A percentile compares a stretch with the other conserved stretches of the same genome.
Conservation (phyloP, 1,140 invertebrate genomes). For the Brachionus koreanus region DNA sequence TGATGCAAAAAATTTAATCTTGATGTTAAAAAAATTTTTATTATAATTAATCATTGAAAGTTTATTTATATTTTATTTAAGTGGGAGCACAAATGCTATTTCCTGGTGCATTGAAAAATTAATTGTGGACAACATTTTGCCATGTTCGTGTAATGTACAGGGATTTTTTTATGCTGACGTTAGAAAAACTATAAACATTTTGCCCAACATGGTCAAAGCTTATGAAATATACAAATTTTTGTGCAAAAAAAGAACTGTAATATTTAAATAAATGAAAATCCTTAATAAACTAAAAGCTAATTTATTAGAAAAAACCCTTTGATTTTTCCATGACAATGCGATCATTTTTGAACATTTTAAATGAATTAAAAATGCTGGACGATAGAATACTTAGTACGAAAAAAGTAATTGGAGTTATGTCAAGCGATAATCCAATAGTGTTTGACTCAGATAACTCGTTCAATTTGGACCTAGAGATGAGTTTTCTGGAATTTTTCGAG, state of each 20-base stretch:
- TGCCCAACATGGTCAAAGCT: slow-evolving; percentile 53
- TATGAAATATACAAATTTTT: slow-evolving; percentile 54
- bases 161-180: slow-evolving; percentile 54
- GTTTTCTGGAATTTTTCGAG: slow-evolving; percentile 58
- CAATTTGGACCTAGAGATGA: slow-evolving; percentile 58
- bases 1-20: too few species aligned
- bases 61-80: slow-evolving; percentile 2
- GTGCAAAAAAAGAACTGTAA: slow-evolving; percentile 50
- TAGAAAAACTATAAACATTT: slow-evolving; percentile 53
- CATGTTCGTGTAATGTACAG: slow-evolving; percentile 53
- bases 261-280: neutral
- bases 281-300: too few species aligned
- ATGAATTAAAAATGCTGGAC: slow-evolving; percentile 56
- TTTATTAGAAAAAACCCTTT: slow-evolving; percentile 51
- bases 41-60: too few species aligned
- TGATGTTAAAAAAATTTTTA: too few species aligned
- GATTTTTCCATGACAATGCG: slow-evolving; percentile 56
- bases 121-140: slow-evolving; percentile 53
- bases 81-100: slow-evolving; percentile 48
- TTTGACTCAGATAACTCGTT: slow-evolving; percentile 53
- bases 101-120: slow-evolving; percentile 53
- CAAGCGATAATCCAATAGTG: slow-evolving; percentile 53
- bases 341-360: slow-evolving; percentile 49
- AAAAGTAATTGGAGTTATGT: slow-evolving; percentile 51
- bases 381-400: slow-evolving; percentile 51